Conservation (phyloP, 2,888 invertebrate genomes). For the Synanthedon tipuliformis region DNA sequence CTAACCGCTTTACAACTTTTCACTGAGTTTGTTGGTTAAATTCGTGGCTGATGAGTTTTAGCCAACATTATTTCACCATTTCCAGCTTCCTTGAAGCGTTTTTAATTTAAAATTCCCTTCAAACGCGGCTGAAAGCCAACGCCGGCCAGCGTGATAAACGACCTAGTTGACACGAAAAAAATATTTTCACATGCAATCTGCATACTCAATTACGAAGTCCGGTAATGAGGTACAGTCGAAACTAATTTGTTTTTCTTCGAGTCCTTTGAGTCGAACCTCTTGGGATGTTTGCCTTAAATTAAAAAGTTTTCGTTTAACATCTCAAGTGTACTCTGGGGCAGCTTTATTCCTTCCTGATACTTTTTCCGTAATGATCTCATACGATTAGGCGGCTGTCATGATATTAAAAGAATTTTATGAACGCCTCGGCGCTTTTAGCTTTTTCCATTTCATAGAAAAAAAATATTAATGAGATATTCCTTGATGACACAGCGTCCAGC, state of each 20-base stretch:
- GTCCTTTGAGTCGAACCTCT: conserved; percentile 41
- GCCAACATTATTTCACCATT: not conserved
- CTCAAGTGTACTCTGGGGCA: conserved; percentile 27
- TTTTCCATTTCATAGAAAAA: not conserved
- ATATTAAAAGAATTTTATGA: conserved; percentile 22
- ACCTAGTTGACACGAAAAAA: conserved; percentile 16
- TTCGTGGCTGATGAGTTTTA: not conserved
- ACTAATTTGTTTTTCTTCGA: conserved; percentile 48
- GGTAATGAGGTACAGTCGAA: conserved; percentile 46
- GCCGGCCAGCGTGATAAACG: conserved; percentile 4
- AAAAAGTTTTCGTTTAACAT: conserved; percentile 45
- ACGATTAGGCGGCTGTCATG: conserved; percentile 28
- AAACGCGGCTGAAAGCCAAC: conserved; percentile 5
- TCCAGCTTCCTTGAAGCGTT: conserved; percentile 1
- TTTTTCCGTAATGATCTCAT: conserved; percentile 41
- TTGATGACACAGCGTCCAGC: not conserved
- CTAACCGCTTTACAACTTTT: not conserved
- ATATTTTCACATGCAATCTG: conserved; percentile 28
- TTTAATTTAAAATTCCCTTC: conserved; percentile 10
- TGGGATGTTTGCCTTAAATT: conserved; percentile 51
- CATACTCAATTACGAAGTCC: conserved; percentile 35
- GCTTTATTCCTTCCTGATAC: conserved; percentile 38
- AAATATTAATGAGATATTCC: not conserved
- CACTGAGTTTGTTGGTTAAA: not conserved
- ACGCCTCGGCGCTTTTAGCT: not conserved